A percentile compares a stretch with the other conserved stretches of the same genome.
phyloP scores from a whole-genome alignment of 2,113 vertebrate species.

The Python bivittatus region DNA sequence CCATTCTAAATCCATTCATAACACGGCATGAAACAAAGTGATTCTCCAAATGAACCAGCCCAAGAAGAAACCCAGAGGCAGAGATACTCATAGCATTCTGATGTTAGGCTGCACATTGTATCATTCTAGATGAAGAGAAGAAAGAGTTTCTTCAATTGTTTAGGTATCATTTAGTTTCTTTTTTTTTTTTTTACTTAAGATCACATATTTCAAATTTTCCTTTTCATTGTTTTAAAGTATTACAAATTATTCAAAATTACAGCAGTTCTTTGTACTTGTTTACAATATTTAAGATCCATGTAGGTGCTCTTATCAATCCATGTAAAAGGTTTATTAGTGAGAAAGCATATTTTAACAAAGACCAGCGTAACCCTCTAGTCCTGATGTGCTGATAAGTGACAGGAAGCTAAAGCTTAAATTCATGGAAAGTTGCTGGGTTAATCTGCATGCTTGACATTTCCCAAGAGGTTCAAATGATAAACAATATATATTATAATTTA shows the following conservation, averaged over 20 bases:
- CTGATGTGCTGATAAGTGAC: neutral
- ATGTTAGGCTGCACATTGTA: neutral
- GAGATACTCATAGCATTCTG: neutral
- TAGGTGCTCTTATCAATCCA: too few relatives aligned
- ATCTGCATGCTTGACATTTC: neutral
- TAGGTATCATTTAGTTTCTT: neutral
- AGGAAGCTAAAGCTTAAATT: neutral
- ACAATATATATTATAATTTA: neutral
- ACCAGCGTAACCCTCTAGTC: neutral
- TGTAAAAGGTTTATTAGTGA: neutral
- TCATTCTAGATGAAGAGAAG: neutral
- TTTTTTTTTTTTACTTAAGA: neutral
- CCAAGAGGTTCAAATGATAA: neutral
- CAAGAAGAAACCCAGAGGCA: neutral
- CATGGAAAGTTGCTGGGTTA: neutral
- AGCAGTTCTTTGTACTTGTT: neutral
- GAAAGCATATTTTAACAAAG: slow-evolving; percentile 8
- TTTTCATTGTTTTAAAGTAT: neutral
- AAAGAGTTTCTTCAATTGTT: neutral
- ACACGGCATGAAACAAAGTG: neutral
- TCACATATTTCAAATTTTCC: neutral
- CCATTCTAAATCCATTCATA: neutral
- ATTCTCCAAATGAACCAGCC: neutral
- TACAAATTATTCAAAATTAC: neutral
- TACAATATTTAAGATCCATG: too few relatives aligned